phyloP scores from a whole-genome alignment of 2,888 invertebrate species.

The Apocheima hispidaria region DNA sequence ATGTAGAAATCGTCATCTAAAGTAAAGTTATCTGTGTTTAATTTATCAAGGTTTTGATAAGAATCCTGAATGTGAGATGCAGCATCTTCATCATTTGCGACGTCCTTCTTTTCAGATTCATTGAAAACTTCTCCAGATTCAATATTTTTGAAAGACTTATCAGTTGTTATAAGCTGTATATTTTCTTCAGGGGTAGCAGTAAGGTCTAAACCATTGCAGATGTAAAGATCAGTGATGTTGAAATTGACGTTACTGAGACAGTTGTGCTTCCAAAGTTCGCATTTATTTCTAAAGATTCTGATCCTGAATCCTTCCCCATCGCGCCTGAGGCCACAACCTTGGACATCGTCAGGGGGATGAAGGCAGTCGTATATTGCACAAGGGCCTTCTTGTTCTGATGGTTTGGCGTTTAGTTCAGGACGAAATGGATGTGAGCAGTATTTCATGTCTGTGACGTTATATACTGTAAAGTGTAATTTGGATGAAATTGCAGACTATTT shows the following conservation, averaged over 20 bases:
- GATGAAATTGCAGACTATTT: no score
- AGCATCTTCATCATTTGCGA: neutral
- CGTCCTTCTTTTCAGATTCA: neutral
- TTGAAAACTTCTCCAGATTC: neutral
- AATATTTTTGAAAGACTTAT: neutral
- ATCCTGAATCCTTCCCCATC: slow-evolving; percentile 65
- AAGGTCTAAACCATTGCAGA: slow-evolving; percentile 55
- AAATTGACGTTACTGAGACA: slow-evolving; percentile 59
- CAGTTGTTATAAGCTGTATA: neutral
- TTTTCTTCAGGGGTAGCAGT: neutral
- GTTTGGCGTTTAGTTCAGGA: neutral
- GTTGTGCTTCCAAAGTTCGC: slow-evolving; percentile 62
- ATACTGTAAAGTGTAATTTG: slow-evolving; percentile 33
- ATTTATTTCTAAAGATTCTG: slow-evolving; percentile 63
- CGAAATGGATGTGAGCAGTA: slow-evolving; percentile 55
- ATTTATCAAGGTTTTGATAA: neutral
- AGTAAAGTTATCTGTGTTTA: neutral
- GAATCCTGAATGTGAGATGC: neutral
- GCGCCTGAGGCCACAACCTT: slow-evolving; percentile 63
- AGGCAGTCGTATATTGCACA: slow-evolving; percentile 47
- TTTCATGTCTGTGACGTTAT: slow-evolving; percentile 40
- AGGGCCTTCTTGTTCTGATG: neutral
- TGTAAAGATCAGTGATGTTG: slow-evolving; percentile 55
- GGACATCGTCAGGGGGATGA: slow-evolving; percentile 30
- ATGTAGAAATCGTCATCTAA: slow-evolving; percentile 10